Percentiles rank a stretch among this genome's conserved stretches.
phyloP scores from a whole-genome alignment of 2,113 vertebrate genomes.

The Amblyornis subalaris region DNA sequence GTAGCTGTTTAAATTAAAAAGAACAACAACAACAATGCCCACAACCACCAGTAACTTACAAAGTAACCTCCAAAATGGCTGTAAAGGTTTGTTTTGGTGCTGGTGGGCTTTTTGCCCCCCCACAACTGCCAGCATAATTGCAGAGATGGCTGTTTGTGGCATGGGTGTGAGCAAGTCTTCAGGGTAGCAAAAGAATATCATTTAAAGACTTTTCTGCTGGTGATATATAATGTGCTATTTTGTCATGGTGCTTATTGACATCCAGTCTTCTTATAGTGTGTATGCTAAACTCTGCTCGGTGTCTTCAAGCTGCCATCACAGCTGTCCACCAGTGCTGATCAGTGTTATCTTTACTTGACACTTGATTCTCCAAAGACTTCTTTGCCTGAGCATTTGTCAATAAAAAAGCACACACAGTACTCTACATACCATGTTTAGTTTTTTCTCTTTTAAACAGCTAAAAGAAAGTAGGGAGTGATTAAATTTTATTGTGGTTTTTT shows the following conservation, averaged over 20 bases:
- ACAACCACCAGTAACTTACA: not conserved
- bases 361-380: not conserved
- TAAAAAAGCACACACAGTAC: not conserved
- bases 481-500: not conserved
- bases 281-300: not conserved
- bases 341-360: not conserved
- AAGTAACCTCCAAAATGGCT: not conserved
- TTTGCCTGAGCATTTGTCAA: not conserved
- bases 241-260: not conserved
- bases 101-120: not conserved
- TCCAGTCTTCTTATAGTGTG: not conserved
- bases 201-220: not conserved
- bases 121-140: not conserved
- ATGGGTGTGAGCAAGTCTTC: not conserved
- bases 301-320: not conserved
- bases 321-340: not conserved
- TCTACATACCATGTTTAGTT: not conserved
- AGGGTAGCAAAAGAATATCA: not conserved
- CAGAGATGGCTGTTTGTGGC: not conserved
- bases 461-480: not conserved
- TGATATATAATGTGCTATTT: not conserved
- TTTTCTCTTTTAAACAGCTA: not conserved
- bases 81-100: not conserved
- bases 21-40: no score
- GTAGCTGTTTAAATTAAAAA: not conserved